Evolutionary conservation across 2,888 invertebrate genomes (phyloP).

Genomic region (Poecilus cupreus): DNA sequence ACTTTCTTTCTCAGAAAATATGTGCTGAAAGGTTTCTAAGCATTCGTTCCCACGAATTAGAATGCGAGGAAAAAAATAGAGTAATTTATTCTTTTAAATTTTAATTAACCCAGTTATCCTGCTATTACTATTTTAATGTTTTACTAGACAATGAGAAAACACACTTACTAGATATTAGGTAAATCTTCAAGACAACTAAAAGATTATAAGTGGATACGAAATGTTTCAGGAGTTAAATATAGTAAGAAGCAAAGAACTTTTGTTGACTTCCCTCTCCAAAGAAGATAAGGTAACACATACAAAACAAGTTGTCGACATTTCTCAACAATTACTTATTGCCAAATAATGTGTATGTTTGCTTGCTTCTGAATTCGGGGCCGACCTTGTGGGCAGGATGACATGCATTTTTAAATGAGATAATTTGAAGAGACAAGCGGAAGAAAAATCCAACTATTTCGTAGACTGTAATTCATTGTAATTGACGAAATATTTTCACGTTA

Average conservation of each 20-base stretch:
- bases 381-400: slow-evolving; percentile 54
- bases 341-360: slow-evolving; percentile 5
- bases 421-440: slow-evolving; percentile 24
- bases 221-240: no score
- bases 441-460: neutral
- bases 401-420: slow-evolving; percentile 56
- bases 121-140: neutral
- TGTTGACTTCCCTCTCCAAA: no score
- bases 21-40: neutral
- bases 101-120: slow-evolving; percentile 5
- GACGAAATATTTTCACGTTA: neutral
- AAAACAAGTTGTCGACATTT: no score
- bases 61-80: slow-evolving; percentile 13
- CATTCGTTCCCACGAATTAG: slow-evolving; percentile 15
- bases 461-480: neutral
- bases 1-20: neutral
- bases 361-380: slow-evolving; percentile 41
- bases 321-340: neutral
- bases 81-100: slow-evolving; percentile 20
- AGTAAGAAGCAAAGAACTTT: no score
- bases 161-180: no score
- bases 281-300: no score
- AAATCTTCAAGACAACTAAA: no score
- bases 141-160: neutral
- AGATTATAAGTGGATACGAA: no score